Evolutionary conservation across 2,113 vertebrate species (phyloP).

Genomic region (Oenanthe oenanthe): DNA sequence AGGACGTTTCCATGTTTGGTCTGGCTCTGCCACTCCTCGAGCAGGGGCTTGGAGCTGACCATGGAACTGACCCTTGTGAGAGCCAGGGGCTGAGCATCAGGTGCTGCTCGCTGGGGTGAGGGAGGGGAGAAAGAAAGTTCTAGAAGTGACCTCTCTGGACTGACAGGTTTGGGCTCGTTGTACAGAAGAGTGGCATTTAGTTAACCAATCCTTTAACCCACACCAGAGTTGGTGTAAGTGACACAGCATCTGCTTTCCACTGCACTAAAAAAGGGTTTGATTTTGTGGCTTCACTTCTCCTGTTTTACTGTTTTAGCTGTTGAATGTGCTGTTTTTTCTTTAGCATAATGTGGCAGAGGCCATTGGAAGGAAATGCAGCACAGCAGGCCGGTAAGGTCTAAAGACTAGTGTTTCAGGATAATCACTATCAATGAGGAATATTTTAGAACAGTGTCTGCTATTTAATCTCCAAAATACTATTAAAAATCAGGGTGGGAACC

Average conservation of each 20-base stretch:
- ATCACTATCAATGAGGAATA: background rate
- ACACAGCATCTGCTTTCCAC: background rate
- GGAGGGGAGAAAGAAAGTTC: background rate
- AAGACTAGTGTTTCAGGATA: background rate
- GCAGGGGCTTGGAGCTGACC: background rate
- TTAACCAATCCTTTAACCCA: background rate
- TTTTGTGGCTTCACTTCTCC: background rate
- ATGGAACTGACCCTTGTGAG: accelerated
- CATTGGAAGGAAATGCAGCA: background rate
- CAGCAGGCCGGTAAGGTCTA: background rate
- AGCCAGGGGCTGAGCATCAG: background rate
- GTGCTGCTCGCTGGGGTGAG: background rate
- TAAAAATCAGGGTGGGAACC: background rate
- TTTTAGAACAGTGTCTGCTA: background rate
- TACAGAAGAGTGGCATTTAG: background rate
- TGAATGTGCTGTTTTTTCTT: background rate
- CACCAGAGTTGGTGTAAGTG: background rate
- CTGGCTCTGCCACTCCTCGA: accelerated
- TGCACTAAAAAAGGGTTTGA: background rate
- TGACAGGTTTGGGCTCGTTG: background rate
- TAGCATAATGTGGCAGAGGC: background rate
- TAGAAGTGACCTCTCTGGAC: accelerated
- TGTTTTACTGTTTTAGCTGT: background rate
- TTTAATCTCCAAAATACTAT: background rate
- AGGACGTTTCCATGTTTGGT: background rate